Evolutionary conservation across 1,140 invertebrate genomes (phyloP), one percentile per base, ranked within the genome.

Genomic region (Phortica variegata): DNA sequence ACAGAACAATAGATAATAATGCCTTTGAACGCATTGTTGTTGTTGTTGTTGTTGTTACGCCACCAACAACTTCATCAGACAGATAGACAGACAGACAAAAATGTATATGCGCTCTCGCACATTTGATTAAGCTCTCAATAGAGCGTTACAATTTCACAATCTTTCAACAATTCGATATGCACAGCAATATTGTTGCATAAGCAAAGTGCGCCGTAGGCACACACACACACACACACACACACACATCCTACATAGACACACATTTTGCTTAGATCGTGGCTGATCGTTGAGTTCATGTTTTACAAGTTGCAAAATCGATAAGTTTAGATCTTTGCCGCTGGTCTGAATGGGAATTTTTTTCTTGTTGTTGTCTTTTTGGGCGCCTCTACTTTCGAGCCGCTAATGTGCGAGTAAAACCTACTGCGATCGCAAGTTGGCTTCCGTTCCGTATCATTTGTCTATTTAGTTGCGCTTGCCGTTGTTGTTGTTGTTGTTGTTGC

Each of bases 371-470:
- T n/a, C n/a, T n/a, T n/a, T n/a, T n/a, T n/a, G n/a, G n/a, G n/a
- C n/a, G n/a, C n/a, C n/a, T n/a, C n/a, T n/a, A n/a, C n/a, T 72
- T 71, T 71, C 66, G 62, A 71, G 62, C 63, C 60, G 66, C 63
- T 71, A 71, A 71, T 71, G 66, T 71, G 66, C 66, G 66, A 66
- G 68, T 60, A 51, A 58, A 71, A 53, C 66, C 58, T 58, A 61
- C 61, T 61, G 47, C 59, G 20, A 26, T 46, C 17, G n/a, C 5
- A 6, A 10, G 5, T 26, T 26, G 60, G 66, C 66, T 69, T 69
- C 65, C 65, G 65, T 69, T 69, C 65, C 65, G 65, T 68, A 69
- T 69, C 65, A 69, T 69, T 69, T 69, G 65, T 69, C 65, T 69
- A 70, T 69, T 69, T 69, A 70, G 65, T 65, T 61, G 62, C 66